Evolutionary conservation across 2,113 vertebrate species (phyloP).

Genomic region (Rhea americana): DNA sequence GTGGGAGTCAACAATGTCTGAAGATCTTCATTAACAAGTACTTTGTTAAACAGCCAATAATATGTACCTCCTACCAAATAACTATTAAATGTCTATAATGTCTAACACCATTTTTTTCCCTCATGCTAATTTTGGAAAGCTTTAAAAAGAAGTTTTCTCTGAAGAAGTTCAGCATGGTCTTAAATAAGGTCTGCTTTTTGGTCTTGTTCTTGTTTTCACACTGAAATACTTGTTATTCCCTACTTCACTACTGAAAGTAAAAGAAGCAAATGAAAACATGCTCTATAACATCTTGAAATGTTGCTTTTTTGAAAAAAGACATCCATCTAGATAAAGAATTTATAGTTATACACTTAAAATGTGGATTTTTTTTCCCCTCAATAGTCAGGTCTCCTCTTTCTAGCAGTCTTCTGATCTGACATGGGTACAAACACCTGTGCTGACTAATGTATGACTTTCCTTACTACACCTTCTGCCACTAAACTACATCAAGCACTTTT

Average conservation of each 20-base stretch:
- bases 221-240: neutral
- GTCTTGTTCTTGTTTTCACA: neutral
- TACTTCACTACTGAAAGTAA: neutral
- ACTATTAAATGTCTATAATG: neutral
- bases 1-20: neutral
- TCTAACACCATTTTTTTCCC: neutral
- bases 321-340: neutral
- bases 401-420: neutral
- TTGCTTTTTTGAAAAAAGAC: neutral
- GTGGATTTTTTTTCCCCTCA: neutral
- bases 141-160: neutral
- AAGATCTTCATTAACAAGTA: neutral
- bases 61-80: neutral
- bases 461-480: neutral
- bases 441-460: neutral
- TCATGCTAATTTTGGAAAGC: neutral
- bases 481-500: neutral
- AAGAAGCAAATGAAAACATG: neutral
- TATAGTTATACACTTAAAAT: neutral
- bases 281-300: neutral
- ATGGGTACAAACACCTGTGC: neutral
- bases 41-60: neutral
- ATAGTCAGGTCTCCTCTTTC: neutral
- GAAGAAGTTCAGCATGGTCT: neutral
- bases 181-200: neutral